Base-by-base conservation (phyloP, 2,113 vertebrate genomes). In the Indicator maculatus region DNA sequence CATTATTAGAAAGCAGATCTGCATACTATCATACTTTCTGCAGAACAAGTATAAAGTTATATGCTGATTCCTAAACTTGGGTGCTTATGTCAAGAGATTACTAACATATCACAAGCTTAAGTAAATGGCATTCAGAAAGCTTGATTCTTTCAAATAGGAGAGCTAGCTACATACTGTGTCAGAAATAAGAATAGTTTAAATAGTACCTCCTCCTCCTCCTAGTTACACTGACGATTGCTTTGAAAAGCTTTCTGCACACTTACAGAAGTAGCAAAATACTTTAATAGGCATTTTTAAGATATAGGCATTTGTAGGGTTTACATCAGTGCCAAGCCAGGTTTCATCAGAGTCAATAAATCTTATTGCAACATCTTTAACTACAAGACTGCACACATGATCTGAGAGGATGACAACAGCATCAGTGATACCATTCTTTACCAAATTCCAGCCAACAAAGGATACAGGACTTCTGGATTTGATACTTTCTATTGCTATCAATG, bases 1-100 rank as follows among this genome's bases (percentile, higher is more conserved):
- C 85, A 36, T 84, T 93, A 91, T 83, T 95, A 96, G 83, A 96
- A 97, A 94, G 83, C 74, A 84, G 21, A 71, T 78, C 65, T 95
- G 75, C 11, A 8, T 67, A 91, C 95, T 91, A 76, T 69, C 36
- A 64, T 45, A 79, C 30, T 50, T 91, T 20, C 30, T 88, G 52
- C 27, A 92, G 70, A 33, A 63, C 66, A 78, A 45, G 14, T 73
- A 72, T 82, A 70, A 90, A 59, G 92, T 66, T 60, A 69, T 13
- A 50, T 56, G 63, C 80, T 70, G 50, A 90, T 66, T 95, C 58
- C 85, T 89, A 75, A 92, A 91, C 61, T 63, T 88, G 50, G 83
- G 86, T 93, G 36, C 61, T 21, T 82, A 15, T 86, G 41, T 86
- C 81, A 94, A 90, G 6, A 88, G 13, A 89, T 93, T 70, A 72